These are phyloP conservation scores for Hirundichthys speculiger DNA, from an alignment of 2,113 vertebrate genomes.

Conservation along the genomic window DNA sequence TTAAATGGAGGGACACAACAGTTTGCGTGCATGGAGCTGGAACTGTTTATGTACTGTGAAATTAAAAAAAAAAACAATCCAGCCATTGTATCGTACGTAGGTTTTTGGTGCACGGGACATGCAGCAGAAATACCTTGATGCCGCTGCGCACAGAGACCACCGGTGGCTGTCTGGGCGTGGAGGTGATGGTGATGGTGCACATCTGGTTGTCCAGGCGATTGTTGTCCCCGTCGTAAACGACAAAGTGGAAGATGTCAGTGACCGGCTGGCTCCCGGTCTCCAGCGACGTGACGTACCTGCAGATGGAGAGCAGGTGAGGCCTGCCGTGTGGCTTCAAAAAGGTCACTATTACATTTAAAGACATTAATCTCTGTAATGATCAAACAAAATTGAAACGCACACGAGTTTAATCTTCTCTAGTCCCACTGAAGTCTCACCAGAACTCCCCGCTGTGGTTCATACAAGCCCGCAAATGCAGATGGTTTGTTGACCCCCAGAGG, in stretches of 20 bases:
- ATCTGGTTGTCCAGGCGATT: constrained; percentile 92
- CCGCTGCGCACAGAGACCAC: constrained; percentile 83
- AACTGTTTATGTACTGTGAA: no score
- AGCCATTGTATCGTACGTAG: no score
- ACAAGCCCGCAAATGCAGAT: no score
- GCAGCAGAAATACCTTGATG: constrained; percentile 82
- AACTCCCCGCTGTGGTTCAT: constrained; percentile 22
- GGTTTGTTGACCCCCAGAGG: no score
- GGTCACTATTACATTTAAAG: no score
- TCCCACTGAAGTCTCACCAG: constrained; percentile 34
- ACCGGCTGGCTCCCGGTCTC: constrained; percentile 85
- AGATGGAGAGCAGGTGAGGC: not conserved
- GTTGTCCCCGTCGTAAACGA: constrained; percentile 89
- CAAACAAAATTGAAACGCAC: constrained; percentile 22
- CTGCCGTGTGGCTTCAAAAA: not conserved
- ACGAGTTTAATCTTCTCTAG: constrained; percentile 33
- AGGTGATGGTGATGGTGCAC: constrained; percentile 88
- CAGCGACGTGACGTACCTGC: constrained; percentile 87
- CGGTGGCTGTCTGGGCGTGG: constrained; percentile 68
- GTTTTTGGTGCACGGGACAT: no score
- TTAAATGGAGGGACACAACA: no score
- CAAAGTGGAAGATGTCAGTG: constrained; percentile 90
- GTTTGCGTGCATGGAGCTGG: no score
- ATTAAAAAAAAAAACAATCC: no score
- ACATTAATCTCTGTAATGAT: constrained; percentile 24